Evolutionary conservation across 2,888 invertebrate genomes (phyloP).

Genomic region (Chymomyza procnemis): DNA sequence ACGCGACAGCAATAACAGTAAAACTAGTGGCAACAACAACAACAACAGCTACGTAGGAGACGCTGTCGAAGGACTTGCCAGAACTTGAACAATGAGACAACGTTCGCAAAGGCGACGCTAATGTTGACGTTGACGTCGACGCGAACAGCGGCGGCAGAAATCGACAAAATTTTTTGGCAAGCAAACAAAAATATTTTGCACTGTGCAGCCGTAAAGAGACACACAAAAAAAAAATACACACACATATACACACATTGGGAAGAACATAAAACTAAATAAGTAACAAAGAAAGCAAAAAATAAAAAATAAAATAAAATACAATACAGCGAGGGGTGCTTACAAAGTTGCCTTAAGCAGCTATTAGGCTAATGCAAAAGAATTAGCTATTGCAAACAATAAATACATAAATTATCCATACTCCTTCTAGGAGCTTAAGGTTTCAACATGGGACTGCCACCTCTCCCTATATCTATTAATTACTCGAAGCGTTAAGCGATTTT

Average conservation of each 20-base stretch:
- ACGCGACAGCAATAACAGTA: constrained; percentile 66
- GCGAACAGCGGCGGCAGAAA: constrained; percentile 36
- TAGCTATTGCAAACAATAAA: too few species aligned
- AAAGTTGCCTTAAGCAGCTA: too few species aligned
- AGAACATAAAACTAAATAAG: constrained; percentile 57
- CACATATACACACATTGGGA: too few species aligned
- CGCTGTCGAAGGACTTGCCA: constrained; percentile 14
- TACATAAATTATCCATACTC: too few species aligned
- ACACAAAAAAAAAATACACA: constrained; percentile 23
- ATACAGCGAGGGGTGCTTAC: not conserved
- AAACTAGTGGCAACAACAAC: constrained; percentile 53
- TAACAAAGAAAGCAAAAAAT: constrained; percentile 44
- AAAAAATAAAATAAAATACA: constrained; percentile 34
- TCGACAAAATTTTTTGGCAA: constrained; percentile 60
- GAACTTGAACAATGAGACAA: constrained; percentile 16
- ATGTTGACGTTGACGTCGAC: constrained; percentile 34
- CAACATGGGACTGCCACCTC: too few species aligned
- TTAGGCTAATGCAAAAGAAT: too few species aligned
- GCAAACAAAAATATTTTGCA: constrained; percentile 65
- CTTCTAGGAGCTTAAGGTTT: too few species aligned
- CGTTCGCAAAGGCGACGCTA: not conserved
- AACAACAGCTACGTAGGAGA: constrained; percentile 30
- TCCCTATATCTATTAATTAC: too few species aligned
- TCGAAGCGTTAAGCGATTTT: too few species aligned
- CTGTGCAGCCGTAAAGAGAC: constrained; percentile 57